Evolutionary conservation across 2,888 invertebrate genomes (phyloP).

Genomic region (Drosophila nigricruria): DNA sequence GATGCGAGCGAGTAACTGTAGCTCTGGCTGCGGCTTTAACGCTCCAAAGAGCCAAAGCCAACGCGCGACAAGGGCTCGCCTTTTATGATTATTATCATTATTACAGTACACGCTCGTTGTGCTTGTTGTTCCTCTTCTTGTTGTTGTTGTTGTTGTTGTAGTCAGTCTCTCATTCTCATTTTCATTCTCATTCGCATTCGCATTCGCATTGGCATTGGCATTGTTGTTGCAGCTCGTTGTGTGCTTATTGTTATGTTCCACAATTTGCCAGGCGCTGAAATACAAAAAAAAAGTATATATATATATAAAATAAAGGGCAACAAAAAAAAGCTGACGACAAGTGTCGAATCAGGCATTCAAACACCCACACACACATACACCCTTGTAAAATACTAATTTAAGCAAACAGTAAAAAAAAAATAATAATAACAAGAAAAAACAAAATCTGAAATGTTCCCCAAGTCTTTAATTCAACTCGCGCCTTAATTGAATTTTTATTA

Average conservation of each 20-base stretch:
- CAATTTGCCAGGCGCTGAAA: conserved; percentile 53
- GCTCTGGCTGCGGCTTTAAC: conserved; percentile 50
- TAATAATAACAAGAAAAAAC: conserved; percentile 13
- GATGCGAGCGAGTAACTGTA: conserved; percentile 5
- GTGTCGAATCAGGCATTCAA: conserved; percentile 30
- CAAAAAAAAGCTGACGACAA: conserved; percentile 36
- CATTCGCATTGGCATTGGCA: conserved; percentile 9
- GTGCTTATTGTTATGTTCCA: conserved; percentile 65
- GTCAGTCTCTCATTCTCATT: conserved; percentile 21
- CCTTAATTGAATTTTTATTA: conserved; percentile 60
- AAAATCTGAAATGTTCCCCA: conserved; percentile 57
- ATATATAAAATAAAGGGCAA: conserved; percentile 9
- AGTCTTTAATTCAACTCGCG: conserved; percentile 56
- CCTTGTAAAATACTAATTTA: conserved; percentile 40
- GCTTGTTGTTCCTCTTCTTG: conserved; percentile 10
- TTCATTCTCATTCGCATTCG: conserved; percentile 18
- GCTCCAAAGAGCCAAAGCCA: conserved; percentile 37
- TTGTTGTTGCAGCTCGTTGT: conserved; percentile 55
- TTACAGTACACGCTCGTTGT: conserved; percentile 49
- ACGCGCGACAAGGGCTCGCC: conserved; percentile 54
- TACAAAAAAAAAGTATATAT: conserved; percentile 6
- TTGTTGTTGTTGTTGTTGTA: conserved; percentile 20
- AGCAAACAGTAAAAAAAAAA: conserved; percentile 12
- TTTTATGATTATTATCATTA: conserved; percentile 75
- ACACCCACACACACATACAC: not conserved